Percentiles rank a stretch among this genome's conserved stretches.
phyloP scores from a whole-genome alignment of 2,113 vertebrate genomes.

The Bubo blakistoni region DNA sequence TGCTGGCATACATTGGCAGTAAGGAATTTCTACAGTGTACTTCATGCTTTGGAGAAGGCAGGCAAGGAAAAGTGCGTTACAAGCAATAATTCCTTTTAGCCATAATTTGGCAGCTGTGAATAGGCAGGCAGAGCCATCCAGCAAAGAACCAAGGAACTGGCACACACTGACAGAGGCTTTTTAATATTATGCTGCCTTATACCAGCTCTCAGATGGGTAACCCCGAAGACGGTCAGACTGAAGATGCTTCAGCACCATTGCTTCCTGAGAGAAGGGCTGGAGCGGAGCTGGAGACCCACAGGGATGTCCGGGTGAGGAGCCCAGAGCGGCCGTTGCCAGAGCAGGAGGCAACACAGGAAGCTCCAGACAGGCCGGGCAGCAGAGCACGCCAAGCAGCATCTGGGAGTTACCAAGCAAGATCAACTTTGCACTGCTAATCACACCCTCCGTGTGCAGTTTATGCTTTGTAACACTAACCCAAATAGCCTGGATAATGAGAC shows the following conservation, averaged over 20 bases:
- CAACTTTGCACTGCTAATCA: background rate
- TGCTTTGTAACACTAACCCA: background rate
- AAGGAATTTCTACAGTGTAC: background rate
- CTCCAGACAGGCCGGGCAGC: background rate
- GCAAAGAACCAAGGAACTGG: background rate
- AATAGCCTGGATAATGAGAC: background rate
- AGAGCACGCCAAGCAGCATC: background rate
- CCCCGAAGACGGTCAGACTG: fast-evolving
- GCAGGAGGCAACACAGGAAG: background rate
- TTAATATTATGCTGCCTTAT: background rate
- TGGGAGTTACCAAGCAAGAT: background rate
- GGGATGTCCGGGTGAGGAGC: background rate
- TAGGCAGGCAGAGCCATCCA: background rate
- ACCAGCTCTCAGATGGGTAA: background rate
- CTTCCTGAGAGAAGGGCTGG: background rate
- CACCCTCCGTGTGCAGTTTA: background rate
- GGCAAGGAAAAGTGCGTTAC: background rate
- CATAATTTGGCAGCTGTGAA: background rate
- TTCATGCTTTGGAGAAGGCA: background rate
- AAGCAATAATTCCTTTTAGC: background rate
- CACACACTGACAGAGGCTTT: too few species aligned
- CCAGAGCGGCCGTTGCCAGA: background rate
- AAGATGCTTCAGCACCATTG: background rate
- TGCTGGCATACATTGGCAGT: background rate
- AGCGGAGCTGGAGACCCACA: background rate